Conservation (phyloP, 2,888 invertebrate genomes). For the Euspilapteryx auroguttella region DNA sequence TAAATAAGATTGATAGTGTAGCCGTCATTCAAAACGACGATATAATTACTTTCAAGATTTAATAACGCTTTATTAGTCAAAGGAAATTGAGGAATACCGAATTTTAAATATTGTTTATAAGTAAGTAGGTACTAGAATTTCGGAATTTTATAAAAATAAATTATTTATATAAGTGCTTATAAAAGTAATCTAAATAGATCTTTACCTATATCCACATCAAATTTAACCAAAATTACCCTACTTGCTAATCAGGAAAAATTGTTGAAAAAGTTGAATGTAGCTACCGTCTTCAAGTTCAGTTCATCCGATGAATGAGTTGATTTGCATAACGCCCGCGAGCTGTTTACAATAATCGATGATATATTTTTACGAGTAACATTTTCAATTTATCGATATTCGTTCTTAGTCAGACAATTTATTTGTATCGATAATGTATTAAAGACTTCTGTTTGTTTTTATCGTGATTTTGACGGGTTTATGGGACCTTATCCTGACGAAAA, state of each 20-base stretch:
- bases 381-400: conserved; percentile 55
- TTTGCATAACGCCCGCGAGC: conserved; percentile 57
- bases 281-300: conserved; percentile 29
- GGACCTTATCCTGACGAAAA: too few relatives aligned
- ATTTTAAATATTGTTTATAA: too few relatives aligned
- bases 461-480: conserved; percentile 29
- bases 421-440: conserved; percentile 43
- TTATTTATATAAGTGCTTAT: too few relatives aligned
- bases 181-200: too few relatives aligned
- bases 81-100: conserved; percentile 29
- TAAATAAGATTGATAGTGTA: conserved; percentile 42
- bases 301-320: conserved; percentile 39
- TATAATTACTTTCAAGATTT: conserved; percentile 43
- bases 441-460: conserved; percentile 47
- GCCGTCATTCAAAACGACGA: conserved; percentile 42
- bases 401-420: conserved; percentile 49
- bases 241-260: too few relatives aligned
- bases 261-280: too few relatives aligned
- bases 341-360: conserved; percentile 57
- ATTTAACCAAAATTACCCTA: too few relatives aligned
- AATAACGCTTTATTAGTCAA: conserved; percentile 39
- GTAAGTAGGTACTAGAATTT: too few relatives aligned
- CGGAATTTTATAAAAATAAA: too few relatives aligned
- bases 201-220: too few relatives aligned
- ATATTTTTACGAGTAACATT: conserved; percentile 52